Evolutionary conservation across 2,888 invertebrate genomes (phyloP), one percentile per base, ranked within the genome.

Genomic region (Pomacea canaliculata): DNA sequence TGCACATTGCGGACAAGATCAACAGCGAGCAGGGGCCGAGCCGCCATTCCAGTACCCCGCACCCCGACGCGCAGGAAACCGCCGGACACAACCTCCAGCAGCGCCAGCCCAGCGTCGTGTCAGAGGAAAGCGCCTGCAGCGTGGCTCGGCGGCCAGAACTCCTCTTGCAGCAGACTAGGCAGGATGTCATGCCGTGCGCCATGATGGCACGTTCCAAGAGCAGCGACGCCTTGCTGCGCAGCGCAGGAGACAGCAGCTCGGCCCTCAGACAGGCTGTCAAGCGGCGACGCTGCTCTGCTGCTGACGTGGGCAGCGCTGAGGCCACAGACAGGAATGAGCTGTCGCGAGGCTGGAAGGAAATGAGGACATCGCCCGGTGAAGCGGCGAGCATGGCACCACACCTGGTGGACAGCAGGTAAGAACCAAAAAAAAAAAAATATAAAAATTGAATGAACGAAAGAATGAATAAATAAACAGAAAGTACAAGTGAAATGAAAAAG

Each of bases 151-250:
- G 19, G 19, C 18, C 0, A 68, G 49, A 16, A 10, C 10, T 9
- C 8, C 12, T 19, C 49, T 46, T 27, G 1, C 68, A 16, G 67
- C 46, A 46, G 37, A 67, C 67, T 37, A 46, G 67, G 4, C 67
- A 10, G 27, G n/a, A 18, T 37, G 1, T 16, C 65, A 27, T 27
- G 23, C 62, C 65, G 51, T 9, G 10, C 63, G 51, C 16, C 51
- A 56, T 37, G 37, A 37, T 56, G 65, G 23, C 18, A 23, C 72
- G 72, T 23, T 65, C 65, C 27, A 51, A 46, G 27, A 72, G 72
- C 72, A 65, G 65, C 56, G 48, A 37, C 9, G 65, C 72, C n/a
- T 51, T 72, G 72, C 65, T 48, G 23, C 51, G 7, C 23, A 9
- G 51, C n/a, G n/a, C 13, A 63, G 63, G 37, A 56, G 46, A 60